Evolutionary conservation across 1,140 invertebrate genomes (phyloP).

Genomic region (Acromyrmex heyeri): DNA sequence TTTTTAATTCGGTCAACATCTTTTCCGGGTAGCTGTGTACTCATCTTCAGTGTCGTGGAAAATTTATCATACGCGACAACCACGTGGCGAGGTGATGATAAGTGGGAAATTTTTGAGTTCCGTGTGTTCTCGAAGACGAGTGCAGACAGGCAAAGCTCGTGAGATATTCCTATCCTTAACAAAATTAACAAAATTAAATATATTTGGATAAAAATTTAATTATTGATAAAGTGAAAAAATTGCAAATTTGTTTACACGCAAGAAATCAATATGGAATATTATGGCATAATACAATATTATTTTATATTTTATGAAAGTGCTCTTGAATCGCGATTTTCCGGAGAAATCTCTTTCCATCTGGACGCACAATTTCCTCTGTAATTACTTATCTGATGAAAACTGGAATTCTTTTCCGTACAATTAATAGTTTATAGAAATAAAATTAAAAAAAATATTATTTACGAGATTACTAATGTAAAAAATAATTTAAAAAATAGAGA

Average conservation of each 20-base stretch:
- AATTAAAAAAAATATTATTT: neutral
- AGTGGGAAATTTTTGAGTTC: slow-evolving; percentile 52
- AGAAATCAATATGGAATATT: neutral
- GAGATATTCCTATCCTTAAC: neutral
- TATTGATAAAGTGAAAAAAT: neutral
- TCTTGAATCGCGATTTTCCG: slow-evolving; percentile 9
- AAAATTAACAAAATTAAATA: slow-evolving; percentile 10
- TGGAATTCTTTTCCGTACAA: neutral
- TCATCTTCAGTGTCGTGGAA: slow-evolving; percentile 46
- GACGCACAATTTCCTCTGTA: slow-evolving; percentile 29
- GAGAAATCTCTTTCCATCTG: slow-evolving; percentile 51
- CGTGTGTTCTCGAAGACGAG: neutral
- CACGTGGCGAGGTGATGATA: slow-evolving; percentile 61
- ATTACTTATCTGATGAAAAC: slow-evolving; percentile 8
- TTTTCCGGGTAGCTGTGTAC: neutral
- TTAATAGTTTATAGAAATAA: neutral
- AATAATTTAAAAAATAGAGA: neutral
- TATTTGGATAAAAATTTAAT: neutral
- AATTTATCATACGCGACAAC: neutral
- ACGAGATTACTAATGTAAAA: neutral
- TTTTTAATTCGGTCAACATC: neutral
- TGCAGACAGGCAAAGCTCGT: neutral
- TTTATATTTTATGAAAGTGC: slow-evolving; percentile 12
- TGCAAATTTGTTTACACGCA: neutral
- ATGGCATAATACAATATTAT: neutral